Evolutionary conservation across 2,888 invertebrate genomes (phyloP).

Genomic region (Drosophila affinis): DNA sequence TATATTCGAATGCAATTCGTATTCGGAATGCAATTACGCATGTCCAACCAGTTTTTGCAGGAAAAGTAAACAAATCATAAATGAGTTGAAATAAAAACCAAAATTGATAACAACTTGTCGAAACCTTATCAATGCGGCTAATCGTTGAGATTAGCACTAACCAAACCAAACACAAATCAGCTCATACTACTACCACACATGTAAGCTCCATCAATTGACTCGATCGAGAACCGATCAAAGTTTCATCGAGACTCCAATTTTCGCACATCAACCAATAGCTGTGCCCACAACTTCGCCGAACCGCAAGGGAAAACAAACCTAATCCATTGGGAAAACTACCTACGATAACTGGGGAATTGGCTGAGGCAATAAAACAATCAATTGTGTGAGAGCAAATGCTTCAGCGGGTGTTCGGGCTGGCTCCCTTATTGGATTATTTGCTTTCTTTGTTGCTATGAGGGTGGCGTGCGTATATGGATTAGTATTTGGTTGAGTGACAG

Average conservation of each 20-base stretch:
- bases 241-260: neutral
- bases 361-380: slow-evolving; percentile 73
- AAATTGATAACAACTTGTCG: slow-evolving; percentile 54
- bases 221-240: slow-evolving; percentile 8
- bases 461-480: slow-evolving; percentile 59
- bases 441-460: neutral
- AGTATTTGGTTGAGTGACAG: slow-evolving; percentile 37
- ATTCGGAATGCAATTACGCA: slow-evolving; percentile 42
- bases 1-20: neutral
- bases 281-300: slow-evolving; percentile 2
- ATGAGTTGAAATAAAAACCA: slow-evolving; percentile 7
- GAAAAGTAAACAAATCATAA: slow-evolving; percentile 70
- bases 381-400: slow-evolving; percentile 55
- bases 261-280: slow-evolving; percentile 11
- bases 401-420: slow-evolving; percentile 29
- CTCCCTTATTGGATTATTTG: slow-evolving; percentile 69
- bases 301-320: neutral
- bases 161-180: slow-evolving; percentile 14
- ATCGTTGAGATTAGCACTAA: slow-evolving; percentile 62
- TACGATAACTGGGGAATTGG: slow-evolving; percentile 18
- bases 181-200: slow-evolving; percentile 8
- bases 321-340: slow-evolving; percentile 24
- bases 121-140: slow-evolving; percentile 62
- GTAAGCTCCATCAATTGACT: slow-evolving; percentile 24
- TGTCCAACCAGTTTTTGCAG: slow-evolving; percentile 20